Evolutionary conservation across 1,140 invertebrate genomes (phyloP), one percentile per base, ranked within the genome.

Genomic region (Drosophila suzukii): DNA sequence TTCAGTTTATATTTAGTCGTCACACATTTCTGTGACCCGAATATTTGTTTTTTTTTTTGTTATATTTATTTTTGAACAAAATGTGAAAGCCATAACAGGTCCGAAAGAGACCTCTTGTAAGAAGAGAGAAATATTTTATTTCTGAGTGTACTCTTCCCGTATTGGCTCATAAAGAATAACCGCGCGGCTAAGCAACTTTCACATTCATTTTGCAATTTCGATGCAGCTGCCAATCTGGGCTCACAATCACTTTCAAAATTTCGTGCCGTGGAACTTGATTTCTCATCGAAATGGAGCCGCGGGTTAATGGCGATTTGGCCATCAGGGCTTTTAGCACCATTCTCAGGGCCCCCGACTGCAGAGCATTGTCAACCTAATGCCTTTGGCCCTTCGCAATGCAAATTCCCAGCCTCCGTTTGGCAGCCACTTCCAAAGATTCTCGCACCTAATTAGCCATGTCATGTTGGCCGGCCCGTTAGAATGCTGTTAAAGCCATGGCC

Each of bases 141-240:
- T 50, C 47, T 30, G 46, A 46, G 65, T 71, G 51, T 71, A 50
- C 41, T 47, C 50, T 49, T 36, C 36, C 34, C 24, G 58, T 71
- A 71, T 50, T 20, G 39, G 27, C 41, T 56, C 54, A 20, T 53
- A 53, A 53, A 76, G 72, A 65, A 72, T 72, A 71, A 71, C 34
- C 67, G 39, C 32, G 72, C 72, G 55, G 61, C 55, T 63, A 51
- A 70, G 71, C 72, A 83, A 88, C 84, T 89, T 89, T 89, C 85
- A 89, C 85, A 84, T 81, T 88, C 84, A 80, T 81, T 86, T 78
- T 65, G 68, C 68, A 82, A 60, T 68, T 80, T 84, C 73, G 57
- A 56, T 68, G 74, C 75, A 77, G 74, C 65, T 61, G 75, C 63
- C 75, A 78, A 77, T 78, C 75, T 77, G 62, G 34, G 41, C 74